Base-by-base conservation (phyloP, 2,888 invertebrate species). In the Andrena dorsata region DNA sequence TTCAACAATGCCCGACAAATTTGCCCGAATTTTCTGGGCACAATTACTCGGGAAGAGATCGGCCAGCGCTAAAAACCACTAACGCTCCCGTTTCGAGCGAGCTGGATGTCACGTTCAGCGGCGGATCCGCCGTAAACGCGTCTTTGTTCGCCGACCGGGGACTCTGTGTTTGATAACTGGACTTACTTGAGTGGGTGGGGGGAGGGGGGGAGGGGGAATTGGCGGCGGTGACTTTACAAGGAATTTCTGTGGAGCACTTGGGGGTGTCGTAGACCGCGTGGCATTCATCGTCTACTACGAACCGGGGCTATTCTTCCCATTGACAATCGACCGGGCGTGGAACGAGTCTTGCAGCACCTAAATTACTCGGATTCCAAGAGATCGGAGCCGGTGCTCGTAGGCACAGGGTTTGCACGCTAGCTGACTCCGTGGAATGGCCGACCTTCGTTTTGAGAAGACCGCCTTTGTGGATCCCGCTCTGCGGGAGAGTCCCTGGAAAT, bases 351-450 rank as follows among this genome's bases (percentile, higher is more conserved):
- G 68, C 69, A 60, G 61, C 83, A 69, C 60, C 73, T 83, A 77
- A 88, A 86, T 86, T 86, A 83, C 80, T 84, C 76, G 77, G 47
- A 86, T 86, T 82, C 84, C 84, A 58, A 58, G 75, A 32, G 23
- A 35, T 4, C 35, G 30, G 32, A n/a, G 30, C 69, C 58, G 49
- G 60, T 60, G 26, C 23, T 49, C 35, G 70, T 78, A 78, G 75
- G 69, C 71, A 41, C 49, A 41, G 20, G 56, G 58, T 30, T 68
- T 72, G 53, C 82, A 65, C 72, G 75, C 68, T 82, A 66, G 66
- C 23, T 68, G 64, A 78, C 20, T 70, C 72, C 76, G 10, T 47
- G 82, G 76, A 58, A 82, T 63, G 71, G 23, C 49, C 65, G 68
- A 61, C 30, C 41, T 69, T 82, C 63, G 56, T 80, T 71, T 80